These are phyloP conservation scores for Platynereis dumerilii DNA, from an alignment of 2,888 invertebrate species.

Conservation along the genomic window DNA sequence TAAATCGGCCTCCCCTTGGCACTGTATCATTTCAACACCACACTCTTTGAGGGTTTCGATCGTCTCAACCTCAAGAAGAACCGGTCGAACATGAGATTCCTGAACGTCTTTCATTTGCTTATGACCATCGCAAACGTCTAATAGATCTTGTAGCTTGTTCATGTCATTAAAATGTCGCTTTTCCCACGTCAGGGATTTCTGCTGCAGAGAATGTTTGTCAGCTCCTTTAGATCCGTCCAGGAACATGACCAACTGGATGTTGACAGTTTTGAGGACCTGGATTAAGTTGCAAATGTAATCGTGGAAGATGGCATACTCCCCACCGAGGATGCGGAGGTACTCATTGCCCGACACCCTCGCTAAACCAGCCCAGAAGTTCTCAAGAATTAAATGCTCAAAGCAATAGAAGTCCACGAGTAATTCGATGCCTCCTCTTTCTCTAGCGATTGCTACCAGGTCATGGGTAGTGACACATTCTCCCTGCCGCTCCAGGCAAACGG, in stretches of 20 bases:
- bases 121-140: slow-evolving; percentile 44
- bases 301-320: slow-evolving; percentile 51
- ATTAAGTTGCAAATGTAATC: slow-evolving; percentile 48
- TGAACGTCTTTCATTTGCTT: slow-evolving; percentile 39
- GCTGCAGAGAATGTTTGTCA: slow-evolving; percentile 31
- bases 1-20: slow-evolving; percentile 54
- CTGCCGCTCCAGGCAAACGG: slow-evolving; percentile 41
- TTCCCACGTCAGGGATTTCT: slow-evolving; percentile 55
- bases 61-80: slow-evolving; percentile 51
- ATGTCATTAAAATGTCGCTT: slow-evolving; percentile 46
- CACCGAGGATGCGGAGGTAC: slow-evolving; percentile 51
- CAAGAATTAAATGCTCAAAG: slow-evolving; percentile 48
- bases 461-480: slow-evolving; percentile 45
- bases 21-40: slow-evolving; percentile 47
- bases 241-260: slow-evolving; percentile 53
- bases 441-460: slow-evolving; percentile 52
- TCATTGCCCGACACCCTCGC: slow-evolving; percentile 40
- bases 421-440: slow-evolving; percentile 46
- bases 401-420: slow-evolving; percentile 57
- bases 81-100: slow-evolving; percentile 46
- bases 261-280: slow-evolving; percentile 44
- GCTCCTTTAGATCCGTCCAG: slow-evolving; percentile 52
- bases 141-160: slow-evolving; percentile 41
- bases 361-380: slow-evolving; percentile 47
- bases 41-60: slow-evolving; percentile 43